Base-by-base conservation (phyloP, 2,113 vertebrate genomes). In the Gulo gulo region DNA sequence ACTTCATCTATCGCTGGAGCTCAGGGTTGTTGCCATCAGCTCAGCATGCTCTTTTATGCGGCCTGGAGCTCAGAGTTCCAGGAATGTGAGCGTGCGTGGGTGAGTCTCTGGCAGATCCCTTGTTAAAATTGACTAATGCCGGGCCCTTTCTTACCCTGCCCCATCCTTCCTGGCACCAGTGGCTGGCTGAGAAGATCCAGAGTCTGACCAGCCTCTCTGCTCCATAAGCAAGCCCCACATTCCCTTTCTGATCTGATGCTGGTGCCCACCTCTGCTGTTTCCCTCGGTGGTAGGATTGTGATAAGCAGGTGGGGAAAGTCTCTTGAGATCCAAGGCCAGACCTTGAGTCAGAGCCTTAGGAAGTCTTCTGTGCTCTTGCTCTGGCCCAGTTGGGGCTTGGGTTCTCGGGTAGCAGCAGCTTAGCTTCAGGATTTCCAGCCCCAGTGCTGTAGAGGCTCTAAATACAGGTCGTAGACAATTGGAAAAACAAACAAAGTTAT, bases 381-480 rank as follows among this genome's bases (percentile, higher is more conserved):
- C 69, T 3, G 69, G 61, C 16, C 39, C 31, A 47, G 26, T 0
- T 6, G 2, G 91, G 50, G 52, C 26, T 71, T 39, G 87, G 61
- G 12, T n/a, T 69, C 42, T 71, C 2, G 24, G 39, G 59, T 52
- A 31, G 23, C 13, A 91, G 6, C 39, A 91, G 55, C 42, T 31
- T 59, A 3, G 8, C 67, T 87, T 81, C 18, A 7, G 52, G 61
- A 34, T 42, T 52, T 8, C 47, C 16, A 14, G 24, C 21, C 18
- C 81, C 36, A 36, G 15, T 81, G 59, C 1, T 26, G 34, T 84
- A 69, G 55, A 89, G 26, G 52, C 57, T 34, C 45, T 52, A 52
- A 63, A 45, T 50, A 20, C 7, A 84, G 69, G 78, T 26, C 80
- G 6, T 59, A 84, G 74, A 91, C 91, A 84, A 84, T 31, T 45